Evolutionary conservation across 2,888 invertebrate species (phyloP), one percentile per base, ranked within the genome.

Genomic region (Drosophila histrio): DNA sequence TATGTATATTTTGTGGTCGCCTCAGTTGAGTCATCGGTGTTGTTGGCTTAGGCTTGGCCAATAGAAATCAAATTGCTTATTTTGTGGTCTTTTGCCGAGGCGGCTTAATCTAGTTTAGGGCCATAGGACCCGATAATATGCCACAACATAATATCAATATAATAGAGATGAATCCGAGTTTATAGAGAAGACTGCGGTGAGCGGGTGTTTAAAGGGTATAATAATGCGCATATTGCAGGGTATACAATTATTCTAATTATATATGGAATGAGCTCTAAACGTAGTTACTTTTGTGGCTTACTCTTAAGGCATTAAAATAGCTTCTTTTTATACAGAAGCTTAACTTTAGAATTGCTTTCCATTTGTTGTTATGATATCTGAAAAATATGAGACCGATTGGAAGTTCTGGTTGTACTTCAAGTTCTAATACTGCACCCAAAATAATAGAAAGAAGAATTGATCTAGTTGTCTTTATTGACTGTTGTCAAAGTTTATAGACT

Each of bases 11-110:
- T 39, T 77, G 65, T 30, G 78, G 71, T 78, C 49, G 71, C 59
- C 58, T 62, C 61, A 60, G 79, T 80, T 50, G 86, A 85, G 72
- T 80, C 86, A 80, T 85, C 79, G 76, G 36, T 28, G 30, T 11
- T 43, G 6, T 5, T 26, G 46, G 39, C 32, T 62, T 47, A 6
- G 43, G 5, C 24, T 57, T 47, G 69, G 56, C 36, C 56, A 53
- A 39, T 28, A 39, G 39, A 22, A 38, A 47, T 38, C 36, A 67
- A 77, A 75, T 63, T 54, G 50, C 13, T 22, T 38, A 46, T 38
- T 56, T 44, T 50, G 30, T 34, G 54, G 36, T 56, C 36, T n/a
- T 15, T 22, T 26, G 28, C 36, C 26, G 41, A 24, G 50, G 8
- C 26, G 34, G 28, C 34, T 39, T 32, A 39, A 54, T 60, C 49